phyloP scores from a whole-genome alignment of 2,888 invertebrate species.

The Crossocerus cetratus region DNA sequence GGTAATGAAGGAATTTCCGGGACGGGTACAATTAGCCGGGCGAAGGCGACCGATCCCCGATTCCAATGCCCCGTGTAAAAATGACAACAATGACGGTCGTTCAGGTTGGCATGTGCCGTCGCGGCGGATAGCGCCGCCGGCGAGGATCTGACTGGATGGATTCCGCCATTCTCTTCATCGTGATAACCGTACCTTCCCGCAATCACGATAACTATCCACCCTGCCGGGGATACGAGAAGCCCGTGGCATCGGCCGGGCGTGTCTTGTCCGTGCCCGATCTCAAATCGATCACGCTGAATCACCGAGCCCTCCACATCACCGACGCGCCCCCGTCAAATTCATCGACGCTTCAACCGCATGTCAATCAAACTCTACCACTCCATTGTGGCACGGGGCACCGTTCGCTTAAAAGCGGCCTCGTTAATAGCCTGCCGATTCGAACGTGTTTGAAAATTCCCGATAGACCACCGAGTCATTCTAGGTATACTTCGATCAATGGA shows the following conservation, averaged over 20 bases:
- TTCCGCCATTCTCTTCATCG: conserved; percentile 65
- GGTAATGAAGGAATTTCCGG: conserved; percentile 6
- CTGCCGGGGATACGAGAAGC: conserved; percentile 29
- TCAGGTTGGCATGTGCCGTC: conserved; percentile 59
- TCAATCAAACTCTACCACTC: too few species aligned
- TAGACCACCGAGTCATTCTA: too few species aligned
- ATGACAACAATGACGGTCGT: conserved; percentile 69
- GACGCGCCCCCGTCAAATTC: background rate
- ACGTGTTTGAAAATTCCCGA: too few species aligned
- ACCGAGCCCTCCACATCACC: background rate
- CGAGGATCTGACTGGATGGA: conserved; percentile 64
- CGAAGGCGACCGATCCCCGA: conserved; percentile 29
- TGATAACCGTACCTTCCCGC: conserved; percentile 61
- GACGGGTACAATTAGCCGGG: conserved; percentile 29
- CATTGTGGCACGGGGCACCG: too few species aligned
- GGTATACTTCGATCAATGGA: too few species aligned
- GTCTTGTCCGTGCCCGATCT: conserved; percentile 33
- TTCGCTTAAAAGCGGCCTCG: too few species aligned
- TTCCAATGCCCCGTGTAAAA: conserved; percentile 52
- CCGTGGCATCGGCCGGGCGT: background rate
- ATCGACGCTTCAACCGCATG: background rate
- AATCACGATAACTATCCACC: conserved; percentile 68
- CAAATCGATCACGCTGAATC: conserved; percentile 21
- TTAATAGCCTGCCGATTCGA: too few species aligned
- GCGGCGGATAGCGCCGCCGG: conserved; percentile 54